Conservation (phyloP, 2,888 invertebrate species). For the Chrysolina oricalcia region DNA sequence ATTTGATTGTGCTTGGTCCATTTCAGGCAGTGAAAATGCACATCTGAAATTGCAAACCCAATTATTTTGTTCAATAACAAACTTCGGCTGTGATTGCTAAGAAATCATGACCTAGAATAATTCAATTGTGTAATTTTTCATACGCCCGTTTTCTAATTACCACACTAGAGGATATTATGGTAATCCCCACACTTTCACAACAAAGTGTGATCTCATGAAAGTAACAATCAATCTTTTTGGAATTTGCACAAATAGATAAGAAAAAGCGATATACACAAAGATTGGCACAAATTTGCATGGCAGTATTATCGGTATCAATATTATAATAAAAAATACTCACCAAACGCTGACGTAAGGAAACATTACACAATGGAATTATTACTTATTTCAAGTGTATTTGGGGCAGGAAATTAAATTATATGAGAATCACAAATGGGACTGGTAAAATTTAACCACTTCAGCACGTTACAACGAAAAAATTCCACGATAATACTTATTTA, state of each 20-base stretch:
- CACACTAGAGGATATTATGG: conserved; percentile 34
- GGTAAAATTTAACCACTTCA: conserved; percentile 1
- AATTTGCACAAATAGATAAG: neutral
- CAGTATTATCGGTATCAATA: conserved; percentile 33
- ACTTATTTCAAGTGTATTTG: neutral
- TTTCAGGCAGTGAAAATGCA: conserved; percentile 44
- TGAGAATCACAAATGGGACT: neutral
- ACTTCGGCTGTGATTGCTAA: neutral
- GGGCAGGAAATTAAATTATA: neutral
- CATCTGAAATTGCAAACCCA: conserved; percentile 33
- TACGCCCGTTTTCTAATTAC: conserved; percentile 41
- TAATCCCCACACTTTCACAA: conserved; percentile 25
- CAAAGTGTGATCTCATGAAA: neutral
- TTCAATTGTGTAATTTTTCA: conserved; percentile 30
- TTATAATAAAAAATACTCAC: conserved; percentile 49
- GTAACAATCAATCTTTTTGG: neutral
- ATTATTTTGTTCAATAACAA: conserved; percentile 24
- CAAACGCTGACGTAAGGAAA: conserved; percentile 56
- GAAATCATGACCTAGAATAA: conserved; percentile 31
- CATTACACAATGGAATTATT: conserved; percentile 52
- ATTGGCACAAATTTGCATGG: conserved; percentile 22
- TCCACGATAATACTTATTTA: neutral
- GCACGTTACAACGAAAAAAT: neutral
- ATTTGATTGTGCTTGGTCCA: conserved; percentile 55
- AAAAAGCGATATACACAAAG: neutral